Evolutionary conservation across 1,140 invertebrate genomes (phyloP).

Genomic region (Drosophila nebulosa): DNA sequence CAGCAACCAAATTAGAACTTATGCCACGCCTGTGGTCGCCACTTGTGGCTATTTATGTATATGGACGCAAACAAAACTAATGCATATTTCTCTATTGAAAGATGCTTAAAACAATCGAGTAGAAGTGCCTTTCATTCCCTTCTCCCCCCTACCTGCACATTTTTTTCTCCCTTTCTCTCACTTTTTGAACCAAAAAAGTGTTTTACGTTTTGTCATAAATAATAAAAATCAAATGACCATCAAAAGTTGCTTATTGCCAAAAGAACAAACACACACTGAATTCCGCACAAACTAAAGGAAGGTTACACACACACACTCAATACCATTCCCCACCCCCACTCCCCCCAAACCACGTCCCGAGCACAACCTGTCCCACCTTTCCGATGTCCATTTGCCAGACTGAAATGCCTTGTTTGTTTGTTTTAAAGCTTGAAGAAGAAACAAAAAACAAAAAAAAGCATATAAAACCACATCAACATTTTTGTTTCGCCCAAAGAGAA

Average conservation of each 20-base stretch:
- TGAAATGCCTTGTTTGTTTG: constrained; percentile 73
- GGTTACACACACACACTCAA: constrained; percentile 43
- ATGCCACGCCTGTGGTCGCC: constrained; percentile 44
- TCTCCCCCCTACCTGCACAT: neutral
- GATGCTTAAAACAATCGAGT: constrained; percentile 65
- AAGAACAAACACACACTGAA: constrained; percentile 29
- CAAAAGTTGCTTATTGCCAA: constrained; percentile 65
- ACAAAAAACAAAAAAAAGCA: too few species aligned
- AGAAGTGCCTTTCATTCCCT: neutral
- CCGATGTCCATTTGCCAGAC: constrained; percentile 73
- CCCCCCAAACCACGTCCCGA: constrained; percentile 4
- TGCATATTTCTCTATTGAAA: constrained; percentile 31
- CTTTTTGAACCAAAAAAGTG: constrained; percentile 48
- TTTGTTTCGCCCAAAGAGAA: constrained; percentile 42
- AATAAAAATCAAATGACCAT: constrained; percentile 76
- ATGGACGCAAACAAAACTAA: constrained; percentile 19
- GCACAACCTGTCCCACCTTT: constrained; percentile 45
- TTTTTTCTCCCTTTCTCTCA: neutral
- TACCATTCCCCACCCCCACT: neutral
- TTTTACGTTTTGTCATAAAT: constrained; percentile 76
- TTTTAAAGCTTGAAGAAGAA: constrained; percentile 47
- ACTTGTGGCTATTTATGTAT: constrained; percentile 66
- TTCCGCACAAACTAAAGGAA: constrained; percentile 41
- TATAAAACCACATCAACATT: constrained; percentile 79
- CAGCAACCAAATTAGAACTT: constrained; percentile 71